Conservation (phyloP, 2,888 invertebrate genomes). For the Orthosia cruda region DNA sequence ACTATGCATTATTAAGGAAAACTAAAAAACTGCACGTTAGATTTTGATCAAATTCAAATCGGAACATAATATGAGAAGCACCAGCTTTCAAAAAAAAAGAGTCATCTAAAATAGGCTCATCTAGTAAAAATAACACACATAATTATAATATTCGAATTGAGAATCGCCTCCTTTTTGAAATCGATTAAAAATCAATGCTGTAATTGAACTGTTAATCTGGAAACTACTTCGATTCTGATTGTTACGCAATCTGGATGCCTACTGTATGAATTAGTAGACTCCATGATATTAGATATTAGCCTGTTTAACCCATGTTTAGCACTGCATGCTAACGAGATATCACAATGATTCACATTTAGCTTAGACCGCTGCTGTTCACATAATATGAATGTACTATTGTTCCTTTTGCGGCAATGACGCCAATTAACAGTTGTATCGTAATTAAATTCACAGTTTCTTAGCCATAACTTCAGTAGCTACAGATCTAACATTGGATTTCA, state of each 20-base stretch:
- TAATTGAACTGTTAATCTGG: neutral
- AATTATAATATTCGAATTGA: too few species aligned
- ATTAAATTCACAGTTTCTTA: constrained; percentile 43
- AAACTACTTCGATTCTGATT: neutral
- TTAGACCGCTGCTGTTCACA: constrained; percentile 35
- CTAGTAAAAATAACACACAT: too few species aligned
- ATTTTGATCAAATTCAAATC: too few species aligned
- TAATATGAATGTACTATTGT: constrained; percentile 46
- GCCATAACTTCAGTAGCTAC: constrained; percentile 8
- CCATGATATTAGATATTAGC: too few species aligned
- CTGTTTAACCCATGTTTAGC: constrained; percentile 8
- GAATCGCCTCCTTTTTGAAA: too few species aligned
- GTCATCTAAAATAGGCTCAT: too few species aligned
- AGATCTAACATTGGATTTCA: constrained; percentile 6
- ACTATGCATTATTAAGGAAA: too few species aligned
- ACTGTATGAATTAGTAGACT: neutral
- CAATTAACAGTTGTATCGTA: constrained; percentile 54
- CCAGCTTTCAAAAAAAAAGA: too few species aligned
- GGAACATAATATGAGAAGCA: too few species aligned
- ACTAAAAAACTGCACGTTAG: too few species aligned
- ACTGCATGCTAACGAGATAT: constrained; percentile 25
- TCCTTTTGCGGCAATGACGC: constrained; percentile 50
- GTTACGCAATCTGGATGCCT: neutral
- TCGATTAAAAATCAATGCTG: neutral
- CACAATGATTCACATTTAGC: constrained; percentile 36